Evolutionary conservation across 2,888 invertebrate species (phyloP), one percentile per base, ranked within the genome.

Genomic region (Quadroppia sp.): DNA sequence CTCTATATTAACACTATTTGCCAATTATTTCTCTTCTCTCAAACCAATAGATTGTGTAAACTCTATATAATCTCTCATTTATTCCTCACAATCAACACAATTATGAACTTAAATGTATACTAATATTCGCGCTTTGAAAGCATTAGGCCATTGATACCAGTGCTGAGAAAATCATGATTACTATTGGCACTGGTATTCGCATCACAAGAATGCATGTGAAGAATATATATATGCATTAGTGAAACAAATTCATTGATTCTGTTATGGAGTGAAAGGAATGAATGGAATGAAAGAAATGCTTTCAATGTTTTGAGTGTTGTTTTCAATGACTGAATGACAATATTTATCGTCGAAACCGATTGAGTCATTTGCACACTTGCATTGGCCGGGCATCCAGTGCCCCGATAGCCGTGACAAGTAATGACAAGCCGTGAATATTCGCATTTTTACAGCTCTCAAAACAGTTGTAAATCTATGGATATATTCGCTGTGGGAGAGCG

Each of bases 371-470:
- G 64, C 40, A 64, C 64, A 64, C 40, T 64, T 64, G 64, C 40
- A 64, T 64, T 1, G 23, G 36, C 32, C 36, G 23, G 17, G n/a
- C 61, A 28, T 40, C 64, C 64, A 64, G 40, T 64, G 36, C 64
- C 23, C 36, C 64, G 40, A 64, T 64, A 64, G n/a, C n/a, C n/a
- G n/a, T n/a, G n/a, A 64, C 40, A 64, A 64, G 64, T 40, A 64
- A 64, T 40, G 64, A 64, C 64, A 64, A 64, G 64, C 64, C 56
- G 40, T 64, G 64, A 64, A 64, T 40, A 64, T 64, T 64, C 64
- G n/a, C 32, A 64, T 64, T 64, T 64, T 64, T 64, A 64, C 64
- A 64, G 64, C 64, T 40, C 64, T 64, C 64, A n/a, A n/a, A 64
- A 64, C 64, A 64, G 64, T 64, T 64, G 40, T 64, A 64, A 64